phyloP scores from a whole-genome alignment of 2,113 vertebrate species.

The Alectura lathami region DNA sequence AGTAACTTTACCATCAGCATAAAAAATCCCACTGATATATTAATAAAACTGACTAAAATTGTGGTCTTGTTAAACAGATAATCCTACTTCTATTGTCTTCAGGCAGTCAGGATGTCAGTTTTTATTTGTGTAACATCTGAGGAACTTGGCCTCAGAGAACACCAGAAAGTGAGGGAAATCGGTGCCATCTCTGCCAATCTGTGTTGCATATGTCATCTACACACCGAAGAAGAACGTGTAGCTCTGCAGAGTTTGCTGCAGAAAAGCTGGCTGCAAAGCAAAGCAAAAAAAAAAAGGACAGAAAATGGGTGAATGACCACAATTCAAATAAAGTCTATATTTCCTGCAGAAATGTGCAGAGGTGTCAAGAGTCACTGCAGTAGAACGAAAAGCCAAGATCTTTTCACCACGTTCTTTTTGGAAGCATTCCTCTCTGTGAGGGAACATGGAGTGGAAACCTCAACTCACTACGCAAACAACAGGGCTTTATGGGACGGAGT shows the following conservation, averaged over 20 bases:
- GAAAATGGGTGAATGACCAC: not conserved
- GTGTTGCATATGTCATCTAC: not conserved
- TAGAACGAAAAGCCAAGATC: not conserved
- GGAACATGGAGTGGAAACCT: not conserved
- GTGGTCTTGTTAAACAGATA: not conserved
- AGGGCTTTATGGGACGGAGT: not conserved
- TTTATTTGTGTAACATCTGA: not conserved
- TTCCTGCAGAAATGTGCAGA: not conserved
- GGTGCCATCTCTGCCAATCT: not conserved
- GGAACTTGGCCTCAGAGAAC: not conserved
- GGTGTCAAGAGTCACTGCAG: not conserved
- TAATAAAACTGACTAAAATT: not conserved
- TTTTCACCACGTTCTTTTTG: not conserved
- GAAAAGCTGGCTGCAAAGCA: not conserved
- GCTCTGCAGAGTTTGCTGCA: not conserved
- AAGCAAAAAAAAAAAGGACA: not conserved
- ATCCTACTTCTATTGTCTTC: not conserved
- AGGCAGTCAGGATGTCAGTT: not conserved
- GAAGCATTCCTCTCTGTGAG: accelerated
- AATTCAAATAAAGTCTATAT: not conserved
- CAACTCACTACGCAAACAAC: not conserved
- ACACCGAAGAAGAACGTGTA: not conserved
- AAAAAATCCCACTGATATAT: not conserved
- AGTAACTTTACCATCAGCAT: not conserved
- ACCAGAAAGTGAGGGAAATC: not conserved